Base-by-base conservation (phyloP, 2,797 vertebrate genomes). In the Bradypodion pumilum region DNA sequence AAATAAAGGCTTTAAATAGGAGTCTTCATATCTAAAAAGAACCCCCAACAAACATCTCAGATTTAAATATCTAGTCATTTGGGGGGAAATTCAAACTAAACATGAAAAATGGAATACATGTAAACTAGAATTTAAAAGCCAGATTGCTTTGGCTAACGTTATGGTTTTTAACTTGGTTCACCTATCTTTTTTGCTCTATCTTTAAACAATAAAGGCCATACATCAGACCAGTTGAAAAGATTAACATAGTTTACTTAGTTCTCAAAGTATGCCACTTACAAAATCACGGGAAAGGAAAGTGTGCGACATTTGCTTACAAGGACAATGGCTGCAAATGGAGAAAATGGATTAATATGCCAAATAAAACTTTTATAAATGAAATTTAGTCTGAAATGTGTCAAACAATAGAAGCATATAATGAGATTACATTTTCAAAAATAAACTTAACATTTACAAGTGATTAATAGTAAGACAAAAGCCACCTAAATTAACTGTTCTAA, bases 321-420 rank as follows among this genome's bases (percentile, higher is more conserved):
- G 66, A 44, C 63, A 76, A 76, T 40, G 49, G 25, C 68, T 70
- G 49, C 16, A 75, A 74, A 83, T 68, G 27, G 63, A 68, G 76
- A 83, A 32, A 42, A 59, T 77, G 46, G 66, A 77, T 81, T 81
- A 72, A 72, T 59, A 59, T 83, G 49, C 19, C 46, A 59, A 74
- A 82, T 65, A 82, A 83, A 69, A 25, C 46, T 56, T 49, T 44
- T 83, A 69, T 59, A 83, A 77, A 83, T 77, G 35, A 56, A 77
- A 42, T 12, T 42, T 42, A 42, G 68, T 76, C 63, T 68, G 42
- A 76, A 76, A 77, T 21, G n/a, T n/a, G 59, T 69, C 82, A 77
- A 77, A 29, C 74, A 59, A 32, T 40, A 25, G 21, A 32, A 56
- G 52, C 7, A 37, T 37, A 56, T 69, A 69, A 69, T 65, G 29